These are phyloP conservation scores for Dendronephthya gigantea DNA, from an alignment of 64 coral and sea anemone genomes.

Conservation along the genomic window DNA sequence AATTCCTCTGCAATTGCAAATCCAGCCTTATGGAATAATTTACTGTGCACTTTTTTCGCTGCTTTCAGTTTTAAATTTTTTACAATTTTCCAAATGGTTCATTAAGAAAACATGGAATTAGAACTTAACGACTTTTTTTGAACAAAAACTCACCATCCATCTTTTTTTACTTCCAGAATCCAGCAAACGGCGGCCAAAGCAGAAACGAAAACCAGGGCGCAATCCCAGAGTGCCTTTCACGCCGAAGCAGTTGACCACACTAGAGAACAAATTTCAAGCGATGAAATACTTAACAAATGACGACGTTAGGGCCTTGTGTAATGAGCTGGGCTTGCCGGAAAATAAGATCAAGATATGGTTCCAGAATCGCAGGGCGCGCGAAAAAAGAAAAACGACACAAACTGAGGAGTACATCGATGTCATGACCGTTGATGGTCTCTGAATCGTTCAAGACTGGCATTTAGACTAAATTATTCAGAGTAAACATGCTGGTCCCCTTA, in stretches of 20 bases:
- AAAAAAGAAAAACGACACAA: neutral
- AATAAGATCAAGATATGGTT: neutral
- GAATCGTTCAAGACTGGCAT: neutral
- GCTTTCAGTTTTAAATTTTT: too few species aligned
- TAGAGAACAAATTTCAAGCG: neutral
- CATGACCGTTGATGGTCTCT: neutral
- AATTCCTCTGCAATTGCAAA: too few species aligned
- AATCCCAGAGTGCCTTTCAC: slow-evolving; percentile 1
- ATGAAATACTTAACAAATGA: neutral
- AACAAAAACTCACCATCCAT: neutral
- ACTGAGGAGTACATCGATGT: neutral
- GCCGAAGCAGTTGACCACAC: neutral
- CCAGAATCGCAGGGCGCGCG: neutral
- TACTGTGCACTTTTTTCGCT: too few species aligned
- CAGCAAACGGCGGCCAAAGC: neutral
- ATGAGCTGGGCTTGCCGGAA: neutral
- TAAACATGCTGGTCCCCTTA: too few species aligned
- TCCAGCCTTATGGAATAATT: too few species aligned
- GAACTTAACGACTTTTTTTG: too few species aligned
- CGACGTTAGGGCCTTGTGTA: neutral
- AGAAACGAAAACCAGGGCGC: neutral
- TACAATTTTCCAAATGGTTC: too few species aligned
- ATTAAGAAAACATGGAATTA: too few species aligned
- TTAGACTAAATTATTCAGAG: too few species aligned
- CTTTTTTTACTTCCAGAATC: neutral